Conservation (phyloP, 1,140 invertebrate species). For the Reticulitermes speratus region DNA sequence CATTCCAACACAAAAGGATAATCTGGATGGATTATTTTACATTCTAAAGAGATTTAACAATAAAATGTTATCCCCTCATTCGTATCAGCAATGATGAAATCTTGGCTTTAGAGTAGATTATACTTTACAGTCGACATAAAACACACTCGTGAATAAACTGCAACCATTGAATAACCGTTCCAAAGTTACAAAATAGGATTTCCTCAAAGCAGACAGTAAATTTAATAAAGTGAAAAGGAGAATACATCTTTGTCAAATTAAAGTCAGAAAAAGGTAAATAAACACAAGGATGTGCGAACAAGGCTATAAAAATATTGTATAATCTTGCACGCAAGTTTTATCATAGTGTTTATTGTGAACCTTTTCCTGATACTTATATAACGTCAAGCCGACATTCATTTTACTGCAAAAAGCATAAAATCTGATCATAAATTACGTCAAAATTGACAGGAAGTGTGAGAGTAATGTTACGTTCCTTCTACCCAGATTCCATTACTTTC, state of each 20-base stretch:
- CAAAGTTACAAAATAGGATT: background rate
- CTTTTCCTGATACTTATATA: background rate
- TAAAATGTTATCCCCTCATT: background rate
- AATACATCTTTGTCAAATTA: background rate
- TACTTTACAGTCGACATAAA: background rate
- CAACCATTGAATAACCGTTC: background rate
- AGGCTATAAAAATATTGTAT: conserved; percentile 9
- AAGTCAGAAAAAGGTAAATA: background rate
- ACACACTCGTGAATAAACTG: background rate
- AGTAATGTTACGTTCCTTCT: background rate
- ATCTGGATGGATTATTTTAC: background rate
- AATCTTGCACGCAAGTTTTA: conserved; percentile 8
- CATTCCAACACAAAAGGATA: background rate
- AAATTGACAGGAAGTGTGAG: conserved; percentile 13
- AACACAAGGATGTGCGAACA: background rate
- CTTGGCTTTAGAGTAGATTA: background rate
- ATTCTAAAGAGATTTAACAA: background rate
- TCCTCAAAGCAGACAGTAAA: background rate
- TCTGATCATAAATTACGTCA: conserved; percentile 17
- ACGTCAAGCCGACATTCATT: background rate
- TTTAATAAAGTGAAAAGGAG: background rate
- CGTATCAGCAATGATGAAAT: background rate
- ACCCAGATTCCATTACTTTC: background rate
- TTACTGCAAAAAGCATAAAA: conserved; percentile 2
- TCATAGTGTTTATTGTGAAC: conserved; percentile 12